Evolutionary conservation across 2,888 invertebrate genomes (phyloP), one percentile per base, ranked within the genome.

Genomic region (Beris morrisii): DNA sequence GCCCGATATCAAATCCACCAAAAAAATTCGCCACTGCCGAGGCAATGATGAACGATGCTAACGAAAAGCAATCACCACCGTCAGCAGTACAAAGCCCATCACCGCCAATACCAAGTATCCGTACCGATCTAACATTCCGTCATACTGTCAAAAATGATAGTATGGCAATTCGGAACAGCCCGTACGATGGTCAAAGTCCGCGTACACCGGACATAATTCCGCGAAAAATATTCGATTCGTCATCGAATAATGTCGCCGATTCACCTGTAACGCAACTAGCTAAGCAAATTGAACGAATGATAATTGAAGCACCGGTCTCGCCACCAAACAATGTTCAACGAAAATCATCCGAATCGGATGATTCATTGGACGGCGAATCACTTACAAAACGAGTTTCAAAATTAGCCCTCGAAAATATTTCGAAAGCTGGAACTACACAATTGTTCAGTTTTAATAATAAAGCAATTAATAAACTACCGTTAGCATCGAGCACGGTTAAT

Each of bases 341-440:
- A 22, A 52, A 4, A 44, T 28, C 13, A 6, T 54, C 64, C 44
- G 53, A 53, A 43, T 43, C 53, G 32, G 45, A 45, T 2, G 71
- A 72, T 66, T 70, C 69, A 48, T 68, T 70, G 69, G 78, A 79
- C 31, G 78, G 71, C 46, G 69, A 69, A 69, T 38, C 38, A 9
- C 43, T 52, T 22, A 86, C 73, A 54, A 75, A 75, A 66, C 74
- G 71, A 45, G 71, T 75, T 69, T 84, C 87, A 7, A 84, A 84
- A 73, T 79, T 83, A n/a, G 86, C 88, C 9, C 78, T 88, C 59
- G 88, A 88, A 75, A 85, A 87, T 73, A 89, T 89, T 73, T 84
- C 87, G 43, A 87, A 86, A 77, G 88, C 87, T 66, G 87, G 89
- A n/a, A 84, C 83, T 65, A 85, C 86, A 15, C 83, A 88, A 73